Conservation (phyloP, 2,888 invertebrate genomes). For the Caenorhabditis plicata region DNA sequence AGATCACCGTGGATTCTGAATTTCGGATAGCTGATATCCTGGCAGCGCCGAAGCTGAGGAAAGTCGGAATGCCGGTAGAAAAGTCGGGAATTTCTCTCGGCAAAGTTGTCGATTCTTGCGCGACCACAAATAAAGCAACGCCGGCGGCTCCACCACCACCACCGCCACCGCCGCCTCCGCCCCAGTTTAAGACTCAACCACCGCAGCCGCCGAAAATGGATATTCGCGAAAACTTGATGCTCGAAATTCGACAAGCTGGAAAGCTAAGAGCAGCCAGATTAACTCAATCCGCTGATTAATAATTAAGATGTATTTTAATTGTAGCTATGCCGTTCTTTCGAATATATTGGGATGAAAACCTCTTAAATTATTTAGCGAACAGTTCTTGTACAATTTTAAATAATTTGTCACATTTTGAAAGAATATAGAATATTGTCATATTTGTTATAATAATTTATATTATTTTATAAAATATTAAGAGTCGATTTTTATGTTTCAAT, state of each 20-base stretch:
- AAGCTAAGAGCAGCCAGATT: constrained; percentile 20
- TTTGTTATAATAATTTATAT: too few relatives aligned
- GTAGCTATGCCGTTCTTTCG: too few relatives aligned
- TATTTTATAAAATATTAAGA: too few relatives aligned
- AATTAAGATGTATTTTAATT: too few relatives aligned
- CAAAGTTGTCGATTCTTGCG: constrained; percentile 10
- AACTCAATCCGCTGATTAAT: constrained; percentile 16
- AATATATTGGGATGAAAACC: too few relatives aligned
- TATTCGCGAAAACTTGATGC: constrained; percentile 21
- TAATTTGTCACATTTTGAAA: too few relatives aligned
- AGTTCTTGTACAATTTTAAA: too few relatives aligned
- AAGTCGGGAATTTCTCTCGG: constrained; percentile 25
- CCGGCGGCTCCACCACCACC: constrained; percentile 13
- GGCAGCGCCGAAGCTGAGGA: constrained; percentile 14
- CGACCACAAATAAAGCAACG: background rate
- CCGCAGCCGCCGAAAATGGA: constrained; percentile 6
- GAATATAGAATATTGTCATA: too few relatives aligned
- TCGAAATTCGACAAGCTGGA: constrained; percentile 32
- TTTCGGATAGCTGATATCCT: constrained; percentile 24
- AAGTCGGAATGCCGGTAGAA: constrained; percentile 31
- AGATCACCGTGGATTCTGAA: background rate
- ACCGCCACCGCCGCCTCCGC: constrained; percentile 27
- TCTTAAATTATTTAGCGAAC: too few relatives aligned
- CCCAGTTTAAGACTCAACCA: background rate
- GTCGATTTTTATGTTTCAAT: too few relatives aligned